These are phyloP conservation scores for Gadopsis marmoratus DNA, from an alignment of 2,797 vertebrate genomes.

Conservation along the genomic window DNA sequence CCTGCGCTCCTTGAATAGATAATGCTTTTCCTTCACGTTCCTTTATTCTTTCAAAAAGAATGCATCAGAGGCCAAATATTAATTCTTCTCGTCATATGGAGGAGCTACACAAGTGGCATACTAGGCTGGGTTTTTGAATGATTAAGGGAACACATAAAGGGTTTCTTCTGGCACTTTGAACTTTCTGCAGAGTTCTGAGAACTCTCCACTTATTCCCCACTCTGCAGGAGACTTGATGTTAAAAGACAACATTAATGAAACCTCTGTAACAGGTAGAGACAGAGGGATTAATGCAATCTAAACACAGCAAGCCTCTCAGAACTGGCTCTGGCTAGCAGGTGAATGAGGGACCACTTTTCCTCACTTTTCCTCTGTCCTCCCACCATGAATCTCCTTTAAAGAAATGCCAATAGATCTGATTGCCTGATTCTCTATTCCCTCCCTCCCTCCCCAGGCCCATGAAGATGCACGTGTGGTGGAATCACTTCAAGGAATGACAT, in stretches of 20 bases:
- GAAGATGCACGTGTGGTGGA: constrained; percentile 93
- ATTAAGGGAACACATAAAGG: constrained; percentile 89
- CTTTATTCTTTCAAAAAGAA: constrained; percentile 90
- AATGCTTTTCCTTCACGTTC: constrained; percentile 87
- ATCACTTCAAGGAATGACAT: constrained; percentile 99
- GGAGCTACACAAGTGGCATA: constrained; percentile 84
- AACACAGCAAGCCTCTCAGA: constrained; percentile 77
- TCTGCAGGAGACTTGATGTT: constrained; percentile 86
- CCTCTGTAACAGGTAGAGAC: constrained; percentile 86
- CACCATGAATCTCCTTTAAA: constrained; percentile 97
- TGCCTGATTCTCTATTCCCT: constrained; percentile 93
- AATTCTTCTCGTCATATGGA: constrained; percentile 86
- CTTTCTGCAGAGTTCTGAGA: constrained; percentile 79
- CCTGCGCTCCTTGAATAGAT: constrained; percentile 88
- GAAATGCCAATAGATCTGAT: constrained; percentile 99
- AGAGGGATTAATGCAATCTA: constrained; percentile 84
- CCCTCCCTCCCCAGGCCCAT: constrained; percentile 78
- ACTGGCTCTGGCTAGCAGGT: constrained; percentile 72
- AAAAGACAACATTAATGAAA: constrained; percentile 87
- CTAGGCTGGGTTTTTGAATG: constrained; percentile 86
- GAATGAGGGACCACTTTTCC: constrained; percentile 71
- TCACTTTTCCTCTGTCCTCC: constrained; percentile 85
- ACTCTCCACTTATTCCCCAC: constrained; percentile 84
- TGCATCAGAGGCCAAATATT: constrained; percentile 90
- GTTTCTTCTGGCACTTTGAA: constrained; percentile 85